Evolutionary conservation across 2,113 vertebrate species (phyloP).

Genomic region (Ivindomyrus marchei): DNA sequence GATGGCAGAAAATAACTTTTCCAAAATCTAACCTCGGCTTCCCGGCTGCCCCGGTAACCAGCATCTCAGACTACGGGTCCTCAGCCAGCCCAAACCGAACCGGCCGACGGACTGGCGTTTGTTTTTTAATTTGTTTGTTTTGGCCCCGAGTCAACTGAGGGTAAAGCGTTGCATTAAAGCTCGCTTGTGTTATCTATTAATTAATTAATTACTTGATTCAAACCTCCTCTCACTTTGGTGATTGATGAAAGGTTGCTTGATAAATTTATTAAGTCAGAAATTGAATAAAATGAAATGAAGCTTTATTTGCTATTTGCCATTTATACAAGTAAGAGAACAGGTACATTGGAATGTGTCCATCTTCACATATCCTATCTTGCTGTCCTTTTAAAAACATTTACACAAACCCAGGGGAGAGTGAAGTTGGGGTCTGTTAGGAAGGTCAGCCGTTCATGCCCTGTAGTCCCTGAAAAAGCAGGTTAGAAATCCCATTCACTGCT

Average conservation of each 20-base stretch:
- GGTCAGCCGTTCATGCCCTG: not conserved
- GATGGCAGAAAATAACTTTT: not conserved
- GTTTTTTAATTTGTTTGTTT: not conserved
- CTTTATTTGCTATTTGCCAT: not conserved
- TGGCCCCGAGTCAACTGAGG: not conserved
- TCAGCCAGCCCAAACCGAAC: slow-evolving; percentile 37
- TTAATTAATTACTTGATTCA: not conserved
- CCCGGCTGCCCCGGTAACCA: slow-evolving; percentile 57
- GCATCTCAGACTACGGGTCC: slow-evolving; percentile 39
- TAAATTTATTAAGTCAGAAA: not conserved
- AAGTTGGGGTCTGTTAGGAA: not conserved
- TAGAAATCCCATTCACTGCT: not conserved
- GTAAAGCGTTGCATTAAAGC: not conserved
- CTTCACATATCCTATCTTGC: not conserved
- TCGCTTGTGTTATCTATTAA: not conserved
- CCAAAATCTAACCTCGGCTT: slow-evolving; percentile 33
- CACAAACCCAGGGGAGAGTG: not conserved
- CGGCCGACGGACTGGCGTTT: not conserved
- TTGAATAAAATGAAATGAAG: not conserved
- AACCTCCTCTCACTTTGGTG: not conserved
- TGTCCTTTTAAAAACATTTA: not conserved
- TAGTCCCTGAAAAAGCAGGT: not conserved
- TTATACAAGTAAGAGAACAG: not conserved
- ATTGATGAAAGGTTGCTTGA: not conserved
- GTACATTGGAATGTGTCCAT: not conserved